Base-by-base conservation (phyloP, 2,888 invertebrate species). In the Agrotis segetum region DNA sequence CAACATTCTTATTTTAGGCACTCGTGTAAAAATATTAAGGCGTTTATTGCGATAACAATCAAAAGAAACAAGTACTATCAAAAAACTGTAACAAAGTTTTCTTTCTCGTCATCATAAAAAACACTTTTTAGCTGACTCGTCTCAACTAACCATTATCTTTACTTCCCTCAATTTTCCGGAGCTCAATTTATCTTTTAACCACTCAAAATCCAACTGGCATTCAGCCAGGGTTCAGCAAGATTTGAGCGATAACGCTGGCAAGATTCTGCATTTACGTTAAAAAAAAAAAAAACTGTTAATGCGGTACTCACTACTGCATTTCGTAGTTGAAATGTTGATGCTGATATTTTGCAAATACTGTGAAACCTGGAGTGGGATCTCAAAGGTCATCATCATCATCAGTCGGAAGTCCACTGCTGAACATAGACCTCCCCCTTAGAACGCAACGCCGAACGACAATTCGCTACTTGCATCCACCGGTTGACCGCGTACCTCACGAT, bases 191-290 rank as follows among this genome's bases (percentile, higher is more conserved):
- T 87, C 86, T 86, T 88, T 87, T 77, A 82, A 78, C 84, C 84
- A 87, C 88, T 89, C 85, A 88, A 88, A 89, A 87, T 81, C 84
- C 84, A 68, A 85, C 86, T 91, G 91, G 91, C 91, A 79, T 76
- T 74, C 71, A 77, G 90, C 91, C 91, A 91, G 81, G 81, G 84
- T 83, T 85, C 85, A 88, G 82, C 86, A 77, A 86, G 89, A 88
- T 90, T 88, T 86, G 82, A 85, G 79, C 87, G 89, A 87, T 89
- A 90, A 89, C 85, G 83, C 34, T 80, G 75, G 81, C 80, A 85
- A 87, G 86, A 89, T 88, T 86, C 80, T 83, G 83, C 81, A 88
- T 89, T 89, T 87, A 86, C 87, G 87, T 88, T 34, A 3, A 34
- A n/a, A 87, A 5, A 34, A n/a, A 87, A 88, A 88, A 79, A 79